Evolutionary conservation across 2,113 vertebrate species (phyloP).

Genomic region (Haemorhous mexicanus): DNA sequence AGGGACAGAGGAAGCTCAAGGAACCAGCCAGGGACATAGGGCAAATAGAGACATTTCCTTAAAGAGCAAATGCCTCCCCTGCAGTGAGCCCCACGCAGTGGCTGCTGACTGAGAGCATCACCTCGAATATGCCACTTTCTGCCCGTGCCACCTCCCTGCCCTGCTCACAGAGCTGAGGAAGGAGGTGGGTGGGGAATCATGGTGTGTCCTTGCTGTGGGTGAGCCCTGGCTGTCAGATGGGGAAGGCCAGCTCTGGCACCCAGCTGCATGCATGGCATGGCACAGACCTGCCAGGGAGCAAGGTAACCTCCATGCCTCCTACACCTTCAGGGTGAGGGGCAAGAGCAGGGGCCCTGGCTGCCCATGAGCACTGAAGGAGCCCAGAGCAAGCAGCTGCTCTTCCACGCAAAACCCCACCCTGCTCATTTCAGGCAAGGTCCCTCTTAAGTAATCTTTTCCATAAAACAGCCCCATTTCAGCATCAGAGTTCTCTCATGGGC

Average conservation of each 20-base stretch:
- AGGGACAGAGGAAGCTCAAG: neutral
- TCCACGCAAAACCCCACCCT: neutral
- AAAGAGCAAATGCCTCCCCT: neutral
- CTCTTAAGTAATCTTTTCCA: neutral
- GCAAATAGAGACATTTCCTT: neutral
- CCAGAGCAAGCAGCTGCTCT: neutral
- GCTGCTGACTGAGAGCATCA: neutral
- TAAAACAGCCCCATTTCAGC: neutral
- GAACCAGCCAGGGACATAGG: neutral
- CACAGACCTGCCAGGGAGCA: neutral
- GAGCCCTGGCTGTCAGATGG: neutral
- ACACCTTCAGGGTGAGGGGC: neutral
- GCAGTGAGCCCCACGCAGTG: fast-evolving
- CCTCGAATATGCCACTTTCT: neutral
- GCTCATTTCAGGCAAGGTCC: neutral
- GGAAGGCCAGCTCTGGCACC: neutral
- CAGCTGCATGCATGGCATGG: fast-evolving
- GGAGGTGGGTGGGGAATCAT: neutral
- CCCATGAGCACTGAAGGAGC: neutral
- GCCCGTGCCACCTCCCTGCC: neutral
- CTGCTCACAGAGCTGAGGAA: neutral
- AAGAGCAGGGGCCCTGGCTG: neutral
- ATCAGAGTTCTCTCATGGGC: neutral
- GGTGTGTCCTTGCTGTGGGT: neutral
- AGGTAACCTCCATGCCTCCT: neutral